These are phyloP conservation scores for Dendrolimus kikuchii DNA, from an alignment of 1,140 invertebrate genomes.

Conservation along the genomic window DNA sequence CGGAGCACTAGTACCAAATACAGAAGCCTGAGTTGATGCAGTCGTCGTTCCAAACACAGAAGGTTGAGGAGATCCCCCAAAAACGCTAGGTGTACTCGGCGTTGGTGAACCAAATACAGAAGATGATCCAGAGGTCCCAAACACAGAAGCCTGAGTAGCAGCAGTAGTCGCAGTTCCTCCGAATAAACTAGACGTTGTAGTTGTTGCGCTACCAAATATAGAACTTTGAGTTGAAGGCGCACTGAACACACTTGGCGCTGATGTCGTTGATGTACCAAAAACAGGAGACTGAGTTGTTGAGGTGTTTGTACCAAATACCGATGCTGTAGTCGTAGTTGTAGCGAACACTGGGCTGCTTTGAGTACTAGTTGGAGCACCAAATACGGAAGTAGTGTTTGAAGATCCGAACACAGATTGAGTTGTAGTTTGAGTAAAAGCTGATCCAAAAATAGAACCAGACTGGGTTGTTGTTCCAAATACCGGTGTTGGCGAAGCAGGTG, in stretches of 20 bases:
- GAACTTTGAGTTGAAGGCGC: too few species aligned
- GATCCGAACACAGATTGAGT: conserved; percentile 13
- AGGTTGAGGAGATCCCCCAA: conserved; percentile 8
- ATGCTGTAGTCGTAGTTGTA: too few species aligned
- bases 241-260: too few species aligned
- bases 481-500: conserved; percentile 25
- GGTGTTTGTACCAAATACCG: too few species aligned
- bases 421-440: conserved; percentile 6
- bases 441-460: too few species aligned
- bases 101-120: conserved; percentile 6
- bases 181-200: conserved; percentile 14
- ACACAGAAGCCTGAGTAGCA: conserved; percentile 22
- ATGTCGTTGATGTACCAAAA: too few species aligned
- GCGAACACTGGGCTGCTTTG: background rate
- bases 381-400: conserved; percentile 6
- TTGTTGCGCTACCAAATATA: conserved; percentile 23
- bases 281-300: too few species aligned
- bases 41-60: conserved; percentile 28
- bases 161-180: conserved; percentile 8
- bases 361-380: background rate
- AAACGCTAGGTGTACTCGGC: background rate
- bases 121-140: conserved; percentile 5
- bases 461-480: conserved; percentile 18
- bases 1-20: conserved; percentile 18
- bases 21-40: conserved; percentile 18